A percentile compares a stretch with the other conserved stretches of the same genome.
Conservation (phyloP, 2,888 invertebrate genomes). For the Mantis religiosa region DNA sequence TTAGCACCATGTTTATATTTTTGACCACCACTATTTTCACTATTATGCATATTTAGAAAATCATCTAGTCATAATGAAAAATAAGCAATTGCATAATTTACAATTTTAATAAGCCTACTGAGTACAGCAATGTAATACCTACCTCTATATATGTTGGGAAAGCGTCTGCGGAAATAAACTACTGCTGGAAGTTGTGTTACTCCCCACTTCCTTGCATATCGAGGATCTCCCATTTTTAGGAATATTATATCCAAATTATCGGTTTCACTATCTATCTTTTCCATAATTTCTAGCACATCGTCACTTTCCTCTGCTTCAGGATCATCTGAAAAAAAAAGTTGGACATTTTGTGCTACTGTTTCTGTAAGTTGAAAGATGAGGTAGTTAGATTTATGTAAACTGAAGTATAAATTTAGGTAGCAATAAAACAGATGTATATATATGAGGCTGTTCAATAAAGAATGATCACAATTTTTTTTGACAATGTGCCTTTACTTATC, state of each 20-base stretch:
- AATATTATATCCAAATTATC: conserved; percentile 92
- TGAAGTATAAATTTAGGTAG: too few relatives aligned
- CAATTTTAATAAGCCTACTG: too few relatives aligned
- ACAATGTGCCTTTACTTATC: too few relatives aligned
- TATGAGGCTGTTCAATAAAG: too few relatives aligned
- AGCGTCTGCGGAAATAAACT: conserved; percentile 85
- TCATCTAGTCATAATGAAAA: too few relatives aligned
- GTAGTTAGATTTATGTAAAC: too few relatives aligned
- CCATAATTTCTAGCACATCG: conserved; percentile 78
- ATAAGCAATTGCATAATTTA: too few relatives aligned
- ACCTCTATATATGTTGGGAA: conserved; percentile 91
- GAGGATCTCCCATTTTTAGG: conserved; percentile 87
- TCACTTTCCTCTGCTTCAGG: conserved; percentile 74
- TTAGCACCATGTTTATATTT: too few relatives aligned
- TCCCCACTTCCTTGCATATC: conserved; percentile 91
- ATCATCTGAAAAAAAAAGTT: conserved; percentile 60
- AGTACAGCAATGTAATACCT: conserved; percentile 25
- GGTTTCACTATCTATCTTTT: conserved; percentile 92
- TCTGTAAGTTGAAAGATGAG: not conserved
- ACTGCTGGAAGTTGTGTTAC: conserved; percentile 86
- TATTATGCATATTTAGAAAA: too few relatives aligned
- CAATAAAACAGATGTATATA: too few relatives aligned
- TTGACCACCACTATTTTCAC: too few relatives aligned
- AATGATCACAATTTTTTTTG: too few relatives aligned
- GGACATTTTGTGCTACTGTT: not conserved